Percentiles rank a stretch among this genome's conserved stretches.
phyloP scores from a whole-genome alignment of 1,140 invertebrate genomes.

The Ooceraea biroi region DNA sequence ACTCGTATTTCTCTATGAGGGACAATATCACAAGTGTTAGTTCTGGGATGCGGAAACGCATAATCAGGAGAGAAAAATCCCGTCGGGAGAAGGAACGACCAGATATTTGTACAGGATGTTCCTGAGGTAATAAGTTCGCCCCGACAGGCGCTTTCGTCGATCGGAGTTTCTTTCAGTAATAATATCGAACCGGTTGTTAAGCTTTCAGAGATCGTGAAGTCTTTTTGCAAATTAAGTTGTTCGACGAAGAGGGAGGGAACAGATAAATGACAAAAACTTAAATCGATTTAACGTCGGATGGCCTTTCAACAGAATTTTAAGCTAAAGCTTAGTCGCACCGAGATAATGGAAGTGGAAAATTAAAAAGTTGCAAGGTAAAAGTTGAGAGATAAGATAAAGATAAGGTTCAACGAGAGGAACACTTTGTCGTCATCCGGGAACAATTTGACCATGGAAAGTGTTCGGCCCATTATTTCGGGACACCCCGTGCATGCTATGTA shows the following conservation, averaged over 20 bases:
- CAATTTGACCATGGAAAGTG: slow-evolving; percentile 17
- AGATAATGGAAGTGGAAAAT: slow-evolving; percentile 38
- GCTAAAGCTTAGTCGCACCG: slow-evolving; percentile 20
- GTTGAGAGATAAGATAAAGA: slow-evolving; percentile 41
- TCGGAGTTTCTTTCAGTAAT: not conserved
- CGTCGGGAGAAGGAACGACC: not conserved
- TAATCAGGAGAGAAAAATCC: slow-evolving; percentile 18
- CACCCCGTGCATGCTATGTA: not conserved
- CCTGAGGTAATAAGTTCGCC: not conserved
- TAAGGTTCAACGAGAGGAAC: slow-evolving; percentile 17
- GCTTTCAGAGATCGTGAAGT: not conserved
- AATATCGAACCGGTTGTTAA: not conserved
- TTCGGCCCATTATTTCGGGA: not conserved
- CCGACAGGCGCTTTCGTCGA: not conserved
- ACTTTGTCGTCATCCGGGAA: not conserved
- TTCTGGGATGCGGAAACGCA: slow-evolving; percentile 1
- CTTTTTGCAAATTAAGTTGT: slow-evolving; percentile 13
- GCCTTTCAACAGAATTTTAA: slow-evolving; percentile 57
- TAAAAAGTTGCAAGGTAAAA: slow-evolving; percentile 42
- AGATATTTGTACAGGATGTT: not conserved
- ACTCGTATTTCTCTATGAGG: slow-evolving; percentile 26
- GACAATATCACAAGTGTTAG: slow-evolving; percentile 1
- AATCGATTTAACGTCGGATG: slow-evolving; percentile 41
- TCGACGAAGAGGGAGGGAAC: too few species aligned
- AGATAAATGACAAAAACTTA: slow-evolving; percentile 38